Evolutionary conservation across 2,113 vertebrate genomes (phyloP), one percentile per base, ranked within the genome.

Genomic region (Neolamprologus brichardi): DNA sequence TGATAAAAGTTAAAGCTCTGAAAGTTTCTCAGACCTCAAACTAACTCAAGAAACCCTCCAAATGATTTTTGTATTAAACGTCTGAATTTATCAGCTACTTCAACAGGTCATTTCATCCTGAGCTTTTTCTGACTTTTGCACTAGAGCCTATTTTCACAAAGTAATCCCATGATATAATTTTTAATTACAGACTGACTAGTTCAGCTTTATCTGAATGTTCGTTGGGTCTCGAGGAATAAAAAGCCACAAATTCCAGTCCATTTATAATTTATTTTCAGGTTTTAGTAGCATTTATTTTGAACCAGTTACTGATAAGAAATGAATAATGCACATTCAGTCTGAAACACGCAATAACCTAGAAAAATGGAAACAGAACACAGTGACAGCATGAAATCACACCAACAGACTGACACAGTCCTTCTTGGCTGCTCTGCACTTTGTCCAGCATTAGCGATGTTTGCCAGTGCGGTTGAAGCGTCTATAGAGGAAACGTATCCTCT

Each of bases 401-500:
- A 54, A 18, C 28, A 14, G 53, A 49, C 46, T 70, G 46, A 30
- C 39, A 79, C 28, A 85, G 91, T 91, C 75, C 14, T 72, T 49
- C 34, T n/a, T 6, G 18, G 79, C 28, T 46, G 72, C 8, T 82
- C 46, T 46, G 10, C 8, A 10, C 13, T 70, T 34, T 14, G n/a
- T 44, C 70, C 25, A 17, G 11, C 2, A 14, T 95, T 96, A 99
- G 58, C 98, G 96, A 75, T 97, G 95, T 94, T 98, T 98, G 37
- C 98, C 98, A 0, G 87, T 95, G 8, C 97, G 97, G 94, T 99
- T 99, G 90, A 97, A 98, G 30, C 96, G 97, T 81, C 82, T 97
- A 94, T 99, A 99, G 84, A 99, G 96, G 92, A 95, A 99, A 1
- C 92, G 85, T 91, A 99, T 98, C 79, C 97, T 97, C 92, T 99